Evolutionary conservation across 1,140 invertebrate genomes (phyloP).

Genomic region (Temnothorax nylanderi): DNA sequence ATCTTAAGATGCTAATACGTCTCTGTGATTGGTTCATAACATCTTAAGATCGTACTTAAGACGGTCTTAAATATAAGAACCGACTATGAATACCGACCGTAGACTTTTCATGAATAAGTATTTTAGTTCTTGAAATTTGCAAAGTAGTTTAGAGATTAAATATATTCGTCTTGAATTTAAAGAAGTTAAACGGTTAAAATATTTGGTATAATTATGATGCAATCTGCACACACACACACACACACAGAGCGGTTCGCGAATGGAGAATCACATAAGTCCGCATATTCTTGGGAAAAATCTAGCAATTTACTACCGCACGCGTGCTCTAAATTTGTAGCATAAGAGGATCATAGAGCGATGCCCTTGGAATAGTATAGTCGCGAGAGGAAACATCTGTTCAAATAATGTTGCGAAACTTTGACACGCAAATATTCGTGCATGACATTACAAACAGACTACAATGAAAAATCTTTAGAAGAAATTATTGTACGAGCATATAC

Average conservation of each 20-base stretch:
- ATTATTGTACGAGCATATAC: too few species aligned
- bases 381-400: too few species aligned
- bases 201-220: constrained; percentile 12
- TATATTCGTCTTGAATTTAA: too few species aligned
- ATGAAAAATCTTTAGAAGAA: neutral
- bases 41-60: too few species aligned
- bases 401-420: neutral
- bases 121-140: neutral
- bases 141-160: neutral
- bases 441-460: neutral
- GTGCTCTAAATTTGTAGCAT: constrained; percentile 59
- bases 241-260: neutral
- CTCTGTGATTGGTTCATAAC: too few species aligned
- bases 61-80: too few species aligned
- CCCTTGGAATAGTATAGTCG: constrained; percentile 16
- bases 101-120: neutral
- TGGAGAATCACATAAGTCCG: constrained; percentile 44
- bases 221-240: too few species aligned
- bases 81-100: too few species aligned
- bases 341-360: neutral
- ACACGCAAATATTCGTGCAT: neutral
- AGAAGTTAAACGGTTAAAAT: too few species aligned
- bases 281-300: constrained; percentile 18
- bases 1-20: too few species aligned
- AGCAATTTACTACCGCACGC: neutral